phyloP scores from a whole-genome alignment of 2,113 vertebrate species.

The Trichechus manatus region DNA sequence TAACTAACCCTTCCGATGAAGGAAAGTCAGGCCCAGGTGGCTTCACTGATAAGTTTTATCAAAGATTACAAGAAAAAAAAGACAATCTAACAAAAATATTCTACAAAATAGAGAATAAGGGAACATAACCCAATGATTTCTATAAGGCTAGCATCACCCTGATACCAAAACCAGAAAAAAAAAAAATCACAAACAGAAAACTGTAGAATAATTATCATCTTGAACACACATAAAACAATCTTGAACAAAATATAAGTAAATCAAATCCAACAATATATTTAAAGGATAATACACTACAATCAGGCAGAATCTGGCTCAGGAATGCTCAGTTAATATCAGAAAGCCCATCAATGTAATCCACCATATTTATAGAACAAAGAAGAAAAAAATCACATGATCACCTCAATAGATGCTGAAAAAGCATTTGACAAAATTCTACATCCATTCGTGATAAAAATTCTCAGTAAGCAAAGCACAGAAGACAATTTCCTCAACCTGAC shows the following conservation, averaged over 20 bases:
- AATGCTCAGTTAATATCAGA: background rate
- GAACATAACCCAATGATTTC: background rate
- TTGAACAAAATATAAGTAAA: background rate
- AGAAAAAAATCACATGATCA: background rate
- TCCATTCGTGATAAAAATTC: background rate
- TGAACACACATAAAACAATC: background rate
- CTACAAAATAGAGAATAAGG: background rate
- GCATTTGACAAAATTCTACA: background rate
- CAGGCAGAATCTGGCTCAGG: background rate
- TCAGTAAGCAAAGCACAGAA: background rate
- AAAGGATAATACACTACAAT: background rate
- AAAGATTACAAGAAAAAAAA: background rate
- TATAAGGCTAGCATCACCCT: background rate
- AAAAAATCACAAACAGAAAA: background rate
- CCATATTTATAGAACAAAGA: background rate
- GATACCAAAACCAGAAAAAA: constrained; percentile 5
- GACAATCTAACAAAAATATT: background rate
- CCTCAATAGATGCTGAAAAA: background rate
- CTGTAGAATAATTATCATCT: background rate
- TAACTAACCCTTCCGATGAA: background rate
- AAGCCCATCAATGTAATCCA: background rate
- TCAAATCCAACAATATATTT: background rate
- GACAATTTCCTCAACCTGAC: background rate
- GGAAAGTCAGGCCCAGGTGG: background rate
- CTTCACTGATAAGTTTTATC: background rate